Percentiles rank a stretch among this genome's conserved stretches.
phyloP scores from a whole-genome alignment of 2,113 vertebrate genomes.

The Menidia beryllina region DNA sequence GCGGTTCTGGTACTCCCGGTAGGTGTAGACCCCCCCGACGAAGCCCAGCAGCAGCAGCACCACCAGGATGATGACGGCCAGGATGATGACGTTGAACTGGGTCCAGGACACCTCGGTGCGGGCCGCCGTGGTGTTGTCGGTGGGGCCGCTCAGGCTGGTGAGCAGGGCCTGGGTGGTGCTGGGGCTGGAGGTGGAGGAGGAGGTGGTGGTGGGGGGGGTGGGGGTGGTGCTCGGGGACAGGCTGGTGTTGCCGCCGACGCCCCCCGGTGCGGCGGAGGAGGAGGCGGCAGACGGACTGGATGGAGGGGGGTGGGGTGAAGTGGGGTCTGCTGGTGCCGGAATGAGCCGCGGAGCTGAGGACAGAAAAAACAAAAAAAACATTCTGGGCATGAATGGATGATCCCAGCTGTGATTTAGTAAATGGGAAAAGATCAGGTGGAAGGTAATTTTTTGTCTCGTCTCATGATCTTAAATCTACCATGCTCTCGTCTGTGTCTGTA shows the following conservation, averaged over 20 bases:
- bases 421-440: too few species aligned
- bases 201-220: slow-evolving; percentile 60
- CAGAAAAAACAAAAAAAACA: slow-evolving; percentile 17
- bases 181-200: slow-evolving; percentile 62
- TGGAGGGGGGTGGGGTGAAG: slow-evolving; percentile 25
- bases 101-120: slow-evolving; percentile 96
- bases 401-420: too few species aligned
- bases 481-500: too few species aligned
- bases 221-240: slow-evolving; percentile 62
- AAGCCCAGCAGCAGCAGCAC: slow-evolving; percentile 94
- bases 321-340: slow-evolving; percentile 41
- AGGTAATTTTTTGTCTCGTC: too few species aligned
- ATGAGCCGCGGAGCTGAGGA: slow-evolving; percentile 58
- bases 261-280: slow-evolving; percentile 44
- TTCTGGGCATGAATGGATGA: too few species aligned
- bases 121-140: slow-evolving; percentile 88
- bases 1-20: slow-evolving; percentile 95
- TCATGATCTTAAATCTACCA: too few species aligned
- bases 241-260: slow-evolving; percentile 65
- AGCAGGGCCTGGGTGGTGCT: slow-evolving; percentile 80
- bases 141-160: slow-evolving; percentile 83
- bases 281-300: slow-evolving; percentile 45
- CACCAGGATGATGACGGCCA: slow-evolving; percentile 95
- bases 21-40: slow-evolving; percentile 95
- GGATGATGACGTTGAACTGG: slow-evolving; percentile 96